Evolutionary conservation across 1,140 invertebrate genomes (phyloP), one percentile per base, ranked within the genome.

Genomic region (Apis florea): DNA sequence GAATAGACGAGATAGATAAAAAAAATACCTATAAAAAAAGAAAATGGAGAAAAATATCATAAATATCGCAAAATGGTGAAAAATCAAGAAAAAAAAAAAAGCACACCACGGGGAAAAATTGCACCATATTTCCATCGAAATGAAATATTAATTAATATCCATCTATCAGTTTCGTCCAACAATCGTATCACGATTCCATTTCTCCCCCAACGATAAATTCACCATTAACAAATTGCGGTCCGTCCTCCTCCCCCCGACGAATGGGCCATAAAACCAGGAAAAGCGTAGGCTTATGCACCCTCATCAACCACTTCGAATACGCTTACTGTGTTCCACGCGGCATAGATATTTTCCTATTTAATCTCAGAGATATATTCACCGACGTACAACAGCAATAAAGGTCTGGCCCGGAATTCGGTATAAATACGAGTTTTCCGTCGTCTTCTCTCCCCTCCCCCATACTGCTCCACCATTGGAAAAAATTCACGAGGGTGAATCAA

Each of bases 401-500:
- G 82, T 54, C 47, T 82, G 85, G 31, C 81, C 83, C 85, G 90
- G 91, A 92, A 92, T 92, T 89, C 84, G 83, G 83, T 87, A 89
- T 90, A 90, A 90, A 86, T 89, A 90, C 86, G 91, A 59, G 67
- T n/a, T n/a, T n/a, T n/a, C 56, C 63, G 89, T 90, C 84, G 91
- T 92, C 85, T 85, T 84, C 84, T 59, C 64, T 24, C 49, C 13
- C 51, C 51, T 59, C 12, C 58, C 58, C 79, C 71, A 92, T 92
- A 92, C 92, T 92, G 90, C 90, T 91, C 90, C 87, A 89, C 83
- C 81, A 92, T 92, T 90, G 88, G 90, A 68, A 90, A 91, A 91
- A 92, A 88, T 91, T 89, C 87, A 87, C 73, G 64, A 61, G 72
- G 63, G 40, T 80, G 61, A 47, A 21, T 53, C 71, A 17, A 24